These are phyloP conservation scores for Platichthys stellatus DNA, from an alignment of 2,113 vertebrate species.

Conservation along the genomic window DNA sequence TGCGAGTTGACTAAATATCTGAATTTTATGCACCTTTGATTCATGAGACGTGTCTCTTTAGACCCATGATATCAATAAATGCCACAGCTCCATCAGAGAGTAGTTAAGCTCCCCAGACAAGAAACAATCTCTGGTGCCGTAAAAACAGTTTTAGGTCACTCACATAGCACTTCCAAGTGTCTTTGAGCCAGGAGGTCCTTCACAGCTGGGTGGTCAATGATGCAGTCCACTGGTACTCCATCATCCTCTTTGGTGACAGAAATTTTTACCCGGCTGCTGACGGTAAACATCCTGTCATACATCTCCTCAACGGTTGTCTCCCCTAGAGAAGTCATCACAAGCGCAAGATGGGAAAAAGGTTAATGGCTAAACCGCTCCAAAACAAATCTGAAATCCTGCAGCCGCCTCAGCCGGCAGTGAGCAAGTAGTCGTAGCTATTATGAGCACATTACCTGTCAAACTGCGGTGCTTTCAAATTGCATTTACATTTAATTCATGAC, in stretches of 20 bases:
- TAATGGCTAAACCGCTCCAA: slow-evolving; percentile 26
- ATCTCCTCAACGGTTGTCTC: slow-evolving; percentile 91
- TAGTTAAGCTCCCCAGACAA: not conserved
- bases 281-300: slow-evolving; percentile 93
- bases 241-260: slow-evolving; percentile 94
- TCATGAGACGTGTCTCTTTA: too few relatives aligned
- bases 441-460: slow-evolving; percentile 62
- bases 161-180: slow-evolving; percentile 96
- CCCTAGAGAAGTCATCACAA: slow-evolving; percentile 74
- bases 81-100: not conserved
- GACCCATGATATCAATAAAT: not conserved
- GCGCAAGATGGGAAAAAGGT: slow-evolving; percentile 13
- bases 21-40: too few relatives aligned
- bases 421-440: slow-evolving; percentile 51
- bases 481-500: slow-evolving; percentile 73
- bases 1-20: too few relatives aligned
- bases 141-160: slow-evolving; percentile 77
- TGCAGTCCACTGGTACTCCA: slow-evolving; percentile 91
- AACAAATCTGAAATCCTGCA: slow-evolving; percentile 23
- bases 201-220: slow-evolving; percentile 95
- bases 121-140: not conserved
- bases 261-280: slow-evolving; percentile 91
- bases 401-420: slow-evolving; percentile 26
- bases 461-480: slow-evolving; percentile 50
- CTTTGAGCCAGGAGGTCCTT: slow-evolving; percentile 95